These are phyloP conservation scores for Loripinus fragilis DNA, from an alignment of 2,888 invertebrate species.

Conservation along the genomic window DNA sequence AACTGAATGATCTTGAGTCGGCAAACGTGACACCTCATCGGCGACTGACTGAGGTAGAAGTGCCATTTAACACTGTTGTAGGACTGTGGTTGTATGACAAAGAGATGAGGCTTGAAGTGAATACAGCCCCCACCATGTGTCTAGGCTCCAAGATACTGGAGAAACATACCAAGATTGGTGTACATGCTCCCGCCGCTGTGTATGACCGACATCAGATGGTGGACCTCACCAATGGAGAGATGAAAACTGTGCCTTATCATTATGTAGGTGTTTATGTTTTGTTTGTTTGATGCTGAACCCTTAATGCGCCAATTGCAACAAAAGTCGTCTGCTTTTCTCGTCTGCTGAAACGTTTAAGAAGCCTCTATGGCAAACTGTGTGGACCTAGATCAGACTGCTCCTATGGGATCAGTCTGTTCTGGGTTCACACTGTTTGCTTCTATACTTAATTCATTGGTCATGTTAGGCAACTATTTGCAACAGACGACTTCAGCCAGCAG, in stretches of 20 bases:
- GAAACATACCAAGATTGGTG: constrained; percentile 16
- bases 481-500: too few relatives aligned
- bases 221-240: constrained; percentile 51
- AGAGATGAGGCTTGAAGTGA: constrained; percentile 54
- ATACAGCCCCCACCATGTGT: constrained; percentile 39
- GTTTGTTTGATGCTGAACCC: too few relatives aligned
- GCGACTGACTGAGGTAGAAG: constrained; percentile 40
- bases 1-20: constrained; percentile 36
- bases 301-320: too few relatives aligned
- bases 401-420: too few relatives aligned
- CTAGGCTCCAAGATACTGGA: constrained; percentile 32
- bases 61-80: constrained; percentile 41
- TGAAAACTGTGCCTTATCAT: constrained; percentile 39
- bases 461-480: too few relatives aligned
- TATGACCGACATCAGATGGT: constrained; percentile 30
- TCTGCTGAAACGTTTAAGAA: too few relatives aligned
- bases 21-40: neutral
- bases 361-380: too few relatives aligned
- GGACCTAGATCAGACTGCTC: too few relatives aligned
- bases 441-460: too few relatives aligned
- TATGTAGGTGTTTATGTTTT: constrained; percentile 37
- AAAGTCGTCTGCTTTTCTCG: too few relatives aligned
- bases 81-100: constrained; percentile 42
- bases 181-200: constrained; percentile 21
- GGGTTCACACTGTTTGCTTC: too few relatives aligned